Percentiles rank a stretch among this genome's conserved stretches.
phyloP scores from a whole-genome alignment of 2,113 vertebrate genomes.

The Oryzias curvinotus region DNA sequence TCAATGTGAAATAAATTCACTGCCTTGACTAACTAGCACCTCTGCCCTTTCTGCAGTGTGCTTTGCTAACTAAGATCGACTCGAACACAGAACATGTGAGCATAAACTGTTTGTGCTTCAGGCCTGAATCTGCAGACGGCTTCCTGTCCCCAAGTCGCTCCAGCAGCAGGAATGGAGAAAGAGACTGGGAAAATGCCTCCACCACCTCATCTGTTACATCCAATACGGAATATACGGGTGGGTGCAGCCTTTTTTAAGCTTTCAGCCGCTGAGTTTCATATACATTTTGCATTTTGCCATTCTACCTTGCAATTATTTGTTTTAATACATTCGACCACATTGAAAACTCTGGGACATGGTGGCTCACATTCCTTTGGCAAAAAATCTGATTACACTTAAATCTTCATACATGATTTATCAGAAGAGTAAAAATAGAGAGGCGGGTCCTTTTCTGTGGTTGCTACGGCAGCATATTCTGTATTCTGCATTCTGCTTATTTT shows the following conservation, averaged over 20 bases:
- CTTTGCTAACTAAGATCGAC: constrained; percentile 6
- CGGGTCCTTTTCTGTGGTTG: constrained; percentile 26
- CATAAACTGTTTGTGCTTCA: constrained; percentile 52
- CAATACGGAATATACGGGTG: constrained; percentile 95
- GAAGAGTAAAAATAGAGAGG: constrained; percentile 13
- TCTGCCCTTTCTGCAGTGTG: constrained; percentile 3
- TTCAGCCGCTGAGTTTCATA: neutral
- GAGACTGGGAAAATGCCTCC: constrained; percentile 97
- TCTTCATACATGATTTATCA: constrained; percentile 40
- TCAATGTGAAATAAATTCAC: too few species aligned
- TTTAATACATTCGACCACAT: neutral
- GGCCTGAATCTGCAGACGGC: constrained; percentile 94
- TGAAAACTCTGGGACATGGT: neutral
- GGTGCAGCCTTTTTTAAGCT: neutral
- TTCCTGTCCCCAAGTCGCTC: constrained; percentile 90
- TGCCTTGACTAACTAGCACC: too few species aligned
- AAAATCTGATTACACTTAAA: neutral
- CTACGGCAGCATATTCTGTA: constrained; percentile 35
- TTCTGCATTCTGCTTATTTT: too few species aligned
- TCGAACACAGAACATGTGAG: neutral
- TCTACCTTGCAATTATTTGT: neutral
- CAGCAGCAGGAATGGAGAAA: constrained; percentile 93
- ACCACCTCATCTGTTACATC: constrained; percentile 96
- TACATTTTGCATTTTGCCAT: neutral
- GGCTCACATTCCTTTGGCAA: neutral